A percentile compares a stretch with the other conserved stretches of the same genome.
These are phyloP conservation scores for Archilochus colubris DNA, from an alignment of 2,113 vertebrate species.

Conservation along the genomic window DNA sequence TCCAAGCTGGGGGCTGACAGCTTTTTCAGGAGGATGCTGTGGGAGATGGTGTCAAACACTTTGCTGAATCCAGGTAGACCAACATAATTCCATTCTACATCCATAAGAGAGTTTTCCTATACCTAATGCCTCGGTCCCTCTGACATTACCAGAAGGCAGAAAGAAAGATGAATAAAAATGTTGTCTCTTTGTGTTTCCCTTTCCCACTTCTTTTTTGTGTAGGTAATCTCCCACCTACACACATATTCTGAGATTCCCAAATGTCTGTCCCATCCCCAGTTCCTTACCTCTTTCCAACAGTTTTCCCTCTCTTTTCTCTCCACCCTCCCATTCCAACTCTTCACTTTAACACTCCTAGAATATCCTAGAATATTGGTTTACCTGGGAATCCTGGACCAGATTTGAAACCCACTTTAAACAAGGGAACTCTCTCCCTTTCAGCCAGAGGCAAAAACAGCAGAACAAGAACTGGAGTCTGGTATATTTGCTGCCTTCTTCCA, in stretches of 20 bases:
- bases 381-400: background rate
- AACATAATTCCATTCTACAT: background rate
- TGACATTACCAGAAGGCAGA: background rate
- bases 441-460: background rate
- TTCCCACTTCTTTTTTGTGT: background rate
- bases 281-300: background rate
- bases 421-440: background rate
- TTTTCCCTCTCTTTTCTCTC: background rate
- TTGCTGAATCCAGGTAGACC: too few species aligned
- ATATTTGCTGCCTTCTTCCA: background rate
- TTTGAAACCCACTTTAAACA: background rate
- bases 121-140: background rate
- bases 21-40: too few species aligned
- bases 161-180: background rate
- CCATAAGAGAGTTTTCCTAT: background rate
- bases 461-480: background rate
- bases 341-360: background rate
- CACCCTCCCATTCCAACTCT: background rate
- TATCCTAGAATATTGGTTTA: background rate
- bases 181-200: background rate
- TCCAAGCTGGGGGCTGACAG: too few species aligned
- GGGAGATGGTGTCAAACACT: too few species aligned
- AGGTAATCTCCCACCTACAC: background rate
- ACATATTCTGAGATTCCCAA: background rate
- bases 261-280: accelerated